Percentiles rank a stretch among this genome's conserved stretches.
Conservation (phyloP, 1,140 invertebrate species). For the Oscheius sp. region DNA sequence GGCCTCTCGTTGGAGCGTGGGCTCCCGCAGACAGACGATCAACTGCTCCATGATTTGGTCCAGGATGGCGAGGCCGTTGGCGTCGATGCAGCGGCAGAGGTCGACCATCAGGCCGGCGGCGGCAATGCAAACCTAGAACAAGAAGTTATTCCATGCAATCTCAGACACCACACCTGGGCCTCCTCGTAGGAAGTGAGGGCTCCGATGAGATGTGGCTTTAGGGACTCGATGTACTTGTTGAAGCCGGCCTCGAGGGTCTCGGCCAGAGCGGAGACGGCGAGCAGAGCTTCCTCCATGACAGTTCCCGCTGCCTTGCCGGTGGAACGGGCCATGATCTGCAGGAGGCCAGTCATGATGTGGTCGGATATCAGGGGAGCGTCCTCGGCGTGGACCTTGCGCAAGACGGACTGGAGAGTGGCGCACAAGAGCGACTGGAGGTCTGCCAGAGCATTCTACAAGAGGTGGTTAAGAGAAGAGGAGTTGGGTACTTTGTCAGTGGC, state of each 20-base stretch:
- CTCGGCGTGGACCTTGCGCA: conserved; percentile 76
- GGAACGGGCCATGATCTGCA: conserved; percentile 65
- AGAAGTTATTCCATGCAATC: too few species aligned
- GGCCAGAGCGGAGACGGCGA: conserved; percentile 91
- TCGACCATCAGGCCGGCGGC: conserved; percentile 58
- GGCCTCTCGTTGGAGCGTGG: conserved; percentile 37
- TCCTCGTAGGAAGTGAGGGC: conserved; percentile 52
- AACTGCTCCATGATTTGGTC: conserved; percentile 53
- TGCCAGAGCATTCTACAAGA: conserved; percentile 73
- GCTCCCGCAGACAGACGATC: conserved; percentile 39
- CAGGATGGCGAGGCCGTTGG: conserved; percentile 35
- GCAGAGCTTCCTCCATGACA: conserved; percentile 94
- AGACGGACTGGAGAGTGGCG: conserved; percentile 79
- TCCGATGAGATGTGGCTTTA: conserved; percentile 50
- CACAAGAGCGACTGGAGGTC: conserved; percentile 94
- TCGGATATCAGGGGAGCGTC: conserved; percentile 71
- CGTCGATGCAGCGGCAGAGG: conserved; percentile 54
- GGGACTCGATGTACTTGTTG: conserved; percentile 47
- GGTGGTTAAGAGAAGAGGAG: not conserved
- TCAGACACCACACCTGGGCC: conserved; percentile 43
- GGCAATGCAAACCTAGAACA: too few species aligned
- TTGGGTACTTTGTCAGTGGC: conserved; percentile 25
- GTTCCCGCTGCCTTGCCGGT: conserved; percentile 78
- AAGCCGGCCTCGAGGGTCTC: conserved; percentile 67
- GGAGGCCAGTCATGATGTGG: conserved; percentile 87